phyloP scores from a whole-genome alignment of 2,888 invertebrate genomes.

The Macrosoma leucophasiata region DNA sequence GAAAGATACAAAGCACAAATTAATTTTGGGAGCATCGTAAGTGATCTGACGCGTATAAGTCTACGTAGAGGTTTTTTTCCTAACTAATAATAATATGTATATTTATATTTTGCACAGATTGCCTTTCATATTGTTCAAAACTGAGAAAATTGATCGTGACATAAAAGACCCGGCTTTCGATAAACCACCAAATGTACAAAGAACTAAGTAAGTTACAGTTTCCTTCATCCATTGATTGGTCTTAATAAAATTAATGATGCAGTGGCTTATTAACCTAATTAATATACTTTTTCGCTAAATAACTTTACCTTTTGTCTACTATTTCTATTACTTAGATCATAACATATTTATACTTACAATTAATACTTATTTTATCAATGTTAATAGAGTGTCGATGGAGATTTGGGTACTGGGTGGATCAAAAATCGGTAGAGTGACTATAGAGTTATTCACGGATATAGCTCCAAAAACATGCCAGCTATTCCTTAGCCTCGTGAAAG shows the following conservation, averaged over 20 bases:
- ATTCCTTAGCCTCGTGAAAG: constrained; percentile 50
- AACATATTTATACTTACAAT: too few species aligned
- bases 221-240: too few species aligned
- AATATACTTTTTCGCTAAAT: too few species aligned
- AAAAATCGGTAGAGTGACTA: constrained; percentile 53
- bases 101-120: constrained; percentile 35
- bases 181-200: constrained; percentile 37
- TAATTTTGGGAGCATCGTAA: constrained; percentile 64
- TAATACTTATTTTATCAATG: background rate
- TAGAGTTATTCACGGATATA: constrained; percentile 57
- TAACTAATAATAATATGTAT: too few species aligned
- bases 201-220: constrained; percentile 41
- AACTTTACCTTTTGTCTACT: too few species aligned
- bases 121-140: constrained; percentile 64
- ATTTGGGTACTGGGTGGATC: constrained; percentile 58
- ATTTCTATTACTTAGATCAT: too few species aligned
- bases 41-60: constrained; percentile 27
- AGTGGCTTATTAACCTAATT: too few species aligned
- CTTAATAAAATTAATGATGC: too few species aligned
- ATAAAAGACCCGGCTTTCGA: constrained; percentile 59
- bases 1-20: constrained; percentile 59
- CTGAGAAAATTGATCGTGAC: constrained; percentile 55
- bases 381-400: constrained; percentile 51
- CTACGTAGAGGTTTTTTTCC: background rate
- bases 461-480: constrained; percentile 56